Evolutionary conservation across 2,113 vertebrate species (phyloP), one percentile per base, ranked within the genome.

Genomic region (Progne subis): DNA sequence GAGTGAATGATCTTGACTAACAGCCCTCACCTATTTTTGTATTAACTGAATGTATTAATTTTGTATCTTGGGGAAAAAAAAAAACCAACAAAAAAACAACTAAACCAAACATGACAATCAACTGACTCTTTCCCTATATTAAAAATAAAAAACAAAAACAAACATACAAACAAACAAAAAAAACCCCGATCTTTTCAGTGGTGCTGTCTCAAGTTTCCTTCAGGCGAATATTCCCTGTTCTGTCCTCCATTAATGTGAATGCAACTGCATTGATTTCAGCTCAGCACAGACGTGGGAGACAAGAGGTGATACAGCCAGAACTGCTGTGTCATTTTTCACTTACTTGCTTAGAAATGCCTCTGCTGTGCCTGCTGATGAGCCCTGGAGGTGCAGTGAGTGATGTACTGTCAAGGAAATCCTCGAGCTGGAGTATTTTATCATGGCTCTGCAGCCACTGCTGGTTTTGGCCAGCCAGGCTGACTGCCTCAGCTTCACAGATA

Each of bases 281-380:
- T 92, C 68, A 47, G 70, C 7, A 12, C 69, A 77, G 86, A 74
- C 1, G 1, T 23, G 55, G 49, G 85, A 87, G 37, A 81, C 5
- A 11, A 16, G 81, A 70, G 63, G 65, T 65, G 76, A 69, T 31
- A 20, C 0, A 43, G 20, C 23, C 50, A 91, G 79, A 95, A 92
- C 26, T 88, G 92, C 82, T 82, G 88, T 82, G 90, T 94, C 92
- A 95, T 92, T 96, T 95, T 82, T 92, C 82, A 79, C 57, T 91
- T 29, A 5, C 47, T 92, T 75, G 47, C 95, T 80, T 21, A 55
- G 8, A 57, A 90, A 72, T 57, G 53, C 25, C 32, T 65, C 37
- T 65, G 53, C 61, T 47, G 81, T 69, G 74, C 78, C 65, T 76
- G 81, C 65, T 67, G 55, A 43, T 55, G 85, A 77, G 87, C 91